Base-by-base conservation (phyloP, 2,888 invertebrate genomes). In the Fragum sueziense region DNA sequence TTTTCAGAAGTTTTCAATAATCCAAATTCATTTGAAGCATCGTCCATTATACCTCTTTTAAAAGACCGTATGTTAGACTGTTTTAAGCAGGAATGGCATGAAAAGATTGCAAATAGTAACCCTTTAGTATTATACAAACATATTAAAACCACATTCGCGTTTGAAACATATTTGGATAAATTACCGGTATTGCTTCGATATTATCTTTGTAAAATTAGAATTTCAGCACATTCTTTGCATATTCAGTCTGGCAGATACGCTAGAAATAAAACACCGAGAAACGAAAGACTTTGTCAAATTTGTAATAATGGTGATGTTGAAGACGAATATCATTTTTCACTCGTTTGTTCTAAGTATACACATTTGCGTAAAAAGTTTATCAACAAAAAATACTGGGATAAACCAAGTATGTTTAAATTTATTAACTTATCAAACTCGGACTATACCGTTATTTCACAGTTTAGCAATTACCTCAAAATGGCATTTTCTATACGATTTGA, bases 1-100 rank as follows among this genome's bases (percentile, higher is more conserved):
- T 62, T 62, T 62, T 62, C 62, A 1, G 20, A 62, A 31, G 62
- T 62, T 29, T 62, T 62, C 31, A 22, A 62, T 62, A 62, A 29
- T 29, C 22, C 62, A 17, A 1, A 22, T 33, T 31, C 62, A 22
- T 2, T n/a, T 57, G 25, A 57, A 17, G 20, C 47, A 47, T 17
- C 6, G n/a, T n/a, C n/a, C n/a, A 47, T 47, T 47, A 20, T 47
- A n/a, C 17, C 6, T 9, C 17, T 25, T 61, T 27, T 61, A 20
- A 61, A 61, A 20, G 29, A 61, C 20, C 27, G 29, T 14, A 17
- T 61, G 31, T 20, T 27, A 61, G 61, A 61, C 20, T 27, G 29
- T 9, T 61, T 29, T 14, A 57, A 25, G 25, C 57, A 57, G 25
- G 27, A 27, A 25, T 61, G 61, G 61, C 20, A 7, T 25, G 9